Evolutionary conservation across 2,113 vertebrate species (phyloP).

Genomic region (Spea bombifrons): DNA sequence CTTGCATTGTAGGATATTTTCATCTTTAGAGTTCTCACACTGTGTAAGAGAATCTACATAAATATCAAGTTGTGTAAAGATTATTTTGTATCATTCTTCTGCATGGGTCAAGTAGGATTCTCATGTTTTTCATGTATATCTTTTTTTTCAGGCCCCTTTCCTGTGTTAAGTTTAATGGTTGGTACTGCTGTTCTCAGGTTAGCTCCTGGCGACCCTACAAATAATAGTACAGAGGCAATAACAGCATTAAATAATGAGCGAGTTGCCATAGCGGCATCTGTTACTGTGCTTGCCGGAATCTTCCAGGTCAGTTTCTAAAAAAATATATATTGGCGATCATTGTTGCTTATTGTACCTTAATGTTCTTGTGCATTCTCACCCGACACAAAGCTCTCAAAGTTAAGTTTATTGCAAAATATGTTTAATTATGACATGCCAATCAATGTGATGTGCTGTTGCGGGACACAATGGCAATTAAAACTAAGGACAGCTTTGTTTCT

Average conservation of each 20-base stretch:
- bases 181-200: constrained; percentile 71
- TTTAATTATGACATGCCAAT: too few relatives aligned
- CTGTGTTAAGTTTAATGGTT: constrained; percentile 87
- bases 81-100: too few relatives aligned
- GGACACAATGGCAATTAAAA: not conserved
- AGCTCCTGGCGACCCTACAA: constrained; percentile 51
- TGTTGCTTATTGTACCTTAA: not conserved
- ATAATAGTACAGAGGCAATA: constrained; percentile 43
- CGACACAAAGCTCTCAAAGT: too few relatives aligned
- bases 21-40: too few relatives aligned
- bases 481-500: constrained; percentile 1
- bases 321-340: not conserved
- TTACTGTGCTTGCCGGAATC: constrained; percentile 84
- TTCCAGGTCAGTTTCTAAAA: constrained; percentile 76
- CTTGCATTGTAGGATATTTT: too few relatives aligned
- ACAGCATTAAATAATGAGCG: constrained; percentile 59
- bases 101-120: too few relatives aligned
- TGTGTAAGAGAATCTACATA: too few relatives aligned
- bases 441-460: too few relatives aligned
- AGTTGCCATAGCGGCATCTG: constrained; percentile 77
- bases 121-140: too few relatives aligned
- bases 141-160: constrained; percentile 77
- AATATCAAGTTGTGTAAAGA: too few relatives aligned
- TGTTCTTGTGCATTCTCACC: too few relatives aligned
- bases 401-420: too few relatives aligned